Conservation (phyloP, 2,888 invertebrate genomes). For the Noctua janthe region DNA sequence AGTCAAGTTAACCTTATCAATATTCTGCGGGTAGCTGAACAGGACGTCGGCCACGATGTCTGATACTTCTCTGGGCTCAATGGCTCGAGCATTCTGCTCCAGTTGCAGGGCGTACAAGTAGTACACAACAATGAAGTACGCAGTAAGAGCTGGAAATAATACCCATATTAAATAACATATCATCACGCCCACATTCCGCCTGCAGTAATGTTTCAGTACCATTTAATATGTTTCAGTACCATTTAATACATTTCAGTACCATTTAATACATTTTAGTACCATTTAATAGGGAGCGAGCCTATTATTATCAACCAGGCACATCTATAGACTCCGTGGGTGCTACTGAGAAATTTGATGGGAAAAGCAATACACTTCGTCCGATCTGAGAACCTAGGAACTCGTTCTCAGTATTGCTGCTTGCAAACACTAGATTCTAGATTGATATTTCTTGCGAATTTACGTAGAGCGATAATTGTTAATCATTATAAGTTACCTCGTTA, state of each 20-base stretch:
- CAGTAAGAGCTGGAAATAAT: slow-evolving; percentile 52
- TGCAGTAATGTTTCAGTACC: background rate
- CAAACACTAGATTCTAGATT: background rate
- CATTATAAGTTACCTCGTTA: slow-evolving; percentile 17
- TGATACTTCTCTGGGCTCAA: slow-evolving; percentile 27
- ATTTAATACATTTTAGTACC: background rate
- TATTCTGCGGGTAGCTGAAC: slow-evolving; percentile 44
- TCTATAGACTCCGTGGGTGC: background rate
- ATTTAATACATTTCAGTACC: too few relatives aligned
- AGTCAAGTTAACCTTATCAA: slow-evolving; percentile 53
- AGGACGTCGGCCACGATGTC: slow-evolving; percentile 39
- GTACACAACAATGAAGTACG: slow-evolving; percentile 62
- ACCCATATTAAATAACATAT: background rate
- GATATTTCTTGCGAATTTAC: background rate
- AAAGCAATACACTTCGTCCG: background rate
- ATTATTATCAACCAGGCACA: background rate
- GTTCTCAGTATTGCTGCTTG: background rate
- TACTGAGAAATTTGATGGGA: background rate
- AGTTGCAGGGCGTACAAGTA: slow-evolving; percentile 58
- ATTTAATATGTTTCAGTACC: background rate
- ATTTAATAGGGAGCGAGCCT: background rate
- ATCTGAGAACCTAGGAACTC: background rate
- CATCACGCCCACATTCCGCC: background rate
- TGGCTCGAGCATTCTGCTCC: slow-evolving; percentile 42
- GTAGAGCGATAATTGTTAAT: slow-evolving; percentile 3